phyloP scores from a whole-genome alignment of 2,888 invertebrate genomes.

The Ectobius pallidus region DNA sequence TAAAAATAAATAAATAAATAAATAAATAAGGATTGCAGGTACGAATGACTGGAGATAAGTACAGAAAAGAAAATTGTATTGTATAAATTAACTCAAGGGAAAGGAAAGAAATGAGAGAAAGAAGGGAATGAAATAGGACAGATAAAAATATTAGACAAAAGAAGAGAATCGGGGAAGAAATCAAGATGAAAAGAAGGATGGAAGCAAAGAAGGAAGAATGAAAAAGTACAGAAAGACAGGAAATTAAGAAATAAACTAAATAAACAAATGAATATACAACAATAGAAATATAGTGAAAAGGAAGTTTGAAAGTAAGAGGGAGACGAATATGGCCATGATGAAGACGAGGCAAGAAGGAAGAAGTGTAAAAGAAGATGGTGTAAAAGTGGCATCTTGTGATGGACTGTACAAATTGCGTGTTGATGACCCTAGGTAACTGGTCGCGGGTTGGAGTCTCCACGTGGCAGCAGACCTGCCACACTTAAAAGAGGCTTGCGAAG shows the following conservation, averaged over 20 bases:
- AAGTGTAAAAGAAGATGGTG: not conserved
- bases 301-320: not conserved
- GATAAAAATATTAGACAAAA: not conserved
- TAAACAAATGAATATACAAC: not conserved
- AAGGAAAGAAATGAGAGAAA: not conserved
- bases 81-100: too few relatives aligned
- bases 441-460: slow-evolving; percentile 13
- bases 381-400: too few relatives aligned
- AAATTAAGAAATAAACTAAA: too few relatives aligned
- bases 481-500: slow-evolving; percentile 24
- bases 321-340: not conserved
- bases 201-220: not conserved
- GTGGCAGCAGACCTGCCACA: slow-evolving; percentile 16
- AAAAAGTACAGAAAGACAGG: not conserved
- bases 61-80: too few relatives aligned
- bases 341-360: not conserved
- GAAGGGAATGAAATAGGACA: not conserved
- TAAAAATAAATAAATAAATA: too few relatives aligned
- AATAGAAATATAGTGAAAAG: not conserved
- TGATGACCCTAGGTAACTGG: slow-evolving; percentile 16
- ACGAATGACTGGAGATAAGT: too few relatives aligned
- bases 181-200: not conserved
- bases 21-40: too few relatives aligned
- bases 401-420: not conserved
- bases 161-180: not conserved